Percentiles rank a stretch among this genome's conserved stretches.
Evolutionary conservation across 2,888 invertebrate species (phyloP).

Genomic region (Hylaea fasciaria): DNA sequence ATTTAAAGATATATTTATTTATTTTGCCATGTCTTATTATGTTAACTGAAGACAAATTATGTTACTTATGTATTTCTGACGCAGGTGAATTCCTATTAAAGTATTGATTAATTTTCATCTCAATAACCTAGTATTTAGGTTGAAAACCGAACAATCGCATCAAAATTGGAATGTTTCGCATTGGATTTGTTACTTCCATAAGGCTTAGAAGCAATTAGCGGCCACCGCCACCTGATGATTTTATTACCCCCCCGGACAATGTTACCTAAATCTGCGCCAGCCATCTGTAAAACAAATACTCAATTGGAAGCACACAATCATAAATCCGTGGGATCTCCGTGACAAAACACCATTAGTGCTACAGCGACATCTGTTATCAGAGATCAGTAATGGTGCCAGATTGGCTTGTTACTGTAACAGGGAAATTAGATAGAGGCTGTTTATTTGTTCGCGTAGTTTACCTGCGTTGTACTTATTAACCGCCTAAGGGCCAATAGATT

Average conservation of each 20-base stretch:
- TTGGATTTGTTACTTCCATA: not conserved
- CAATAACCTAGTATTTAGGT: not conserved
- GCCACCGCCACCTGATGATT: slow-evolving; percentile 38
- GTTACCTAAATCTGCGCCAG: slow-evolving; percentile 42
- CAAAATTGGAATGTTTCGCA: not conserved
- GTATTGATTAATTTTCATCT: not conserved
- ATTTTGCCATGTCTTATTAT: not conserved
- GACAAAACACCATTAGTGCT: slow-evolving; percentile 57
- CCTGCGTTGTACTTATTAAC: slow-evolving; percentile 11
- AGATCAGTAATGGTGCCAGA: slow-evolving; percentile 54
- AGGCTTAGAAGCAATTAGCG: slow-evolving; percentile 33
- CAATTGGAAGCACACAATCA: slow-evolving; percentile 48
- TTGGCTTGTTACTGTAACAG: slow-evolving; percentile 40
- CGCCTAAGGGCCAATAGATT: not conserved
- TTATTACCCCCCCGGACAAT: slow-evolving; percentile 42
- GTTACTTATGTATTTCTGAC: too few species aligned
- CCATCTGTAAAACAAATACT: slow-evolving; percentile 47
- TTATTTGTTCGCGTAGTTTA: slow-evolving; percentile 9
- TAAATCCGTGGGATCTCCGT: slow-evolving; percentile 58
- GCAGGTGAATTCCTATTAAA: too few species aligned
- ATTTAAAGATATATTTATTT: too few species aligned
- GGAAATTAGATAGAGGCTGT: slow-evolving; percentile 28
- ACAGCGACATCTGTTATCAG: slow-evolving; percentile 51
- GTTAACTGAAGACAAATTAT: too few species aligned
- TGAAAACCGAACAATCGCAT: not conserved